Evolutionary conservation across 2,113 vertebrate species (phyloP).

Genomic region (Sorex araneus): DNA sequence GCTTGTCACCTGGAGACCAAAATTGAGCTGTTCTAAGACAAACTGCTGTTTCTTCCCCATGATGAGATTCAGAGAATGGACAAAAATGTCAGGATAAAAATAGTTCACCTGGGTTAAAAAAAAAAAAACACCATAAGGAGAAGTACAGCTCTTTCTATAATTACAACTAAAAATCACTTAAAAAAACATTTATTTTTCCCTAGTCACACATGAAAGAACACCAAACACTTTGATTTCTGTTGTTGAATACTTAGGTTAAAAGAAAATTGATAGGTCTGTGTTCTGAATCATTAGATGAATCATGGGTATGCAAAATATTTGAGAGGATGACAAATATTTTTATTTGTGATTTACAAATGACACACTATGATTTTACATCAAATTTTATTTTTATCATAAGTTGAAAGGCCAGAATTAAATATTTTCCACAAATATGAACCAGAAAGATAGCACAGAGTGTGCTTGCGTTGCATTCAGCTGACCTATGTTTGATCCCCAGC

Average conservation of each 20-base stretch:
- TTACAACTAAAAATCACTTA: conserved; percentile 86
- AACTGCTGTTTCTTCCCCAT: conserved; percentile 89
- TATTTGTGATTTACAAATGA: conserved; percentile 75
- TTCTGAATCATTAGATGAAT: conserved; percentile 71
- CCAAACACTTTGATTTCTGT: conserved; percentile 72
- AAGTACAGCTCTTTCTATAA: conserved; percentile 85
- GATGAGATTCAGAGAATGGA: conserved; percentile 89
- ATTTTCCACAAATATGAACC: neutral
- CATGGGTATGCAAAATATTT: conserved; percentile 70
- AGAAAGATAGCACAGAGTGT: too few relatives aligned
- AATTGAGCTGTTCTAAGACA: conserved; percentile 90
- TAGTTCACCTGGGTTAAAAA: conserved; percentile 81
- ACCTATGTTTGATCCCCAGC: too few relatives aligned
- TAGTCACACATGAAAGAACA: conserved; percentile 75
- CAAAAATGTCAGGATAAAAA: conserved; percentile 92
- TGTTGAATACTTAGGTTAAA: conserved; percentile 75
- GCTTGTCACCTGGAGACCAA: conserved; percentile 91
- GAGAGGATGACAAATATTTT: conserved; percentile 75
- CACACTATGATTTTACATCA: conserved; percentile 28
- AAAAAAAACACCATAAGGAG: conserved; percentile 78
- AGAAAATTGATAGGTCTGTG: conserved; percentile 68
- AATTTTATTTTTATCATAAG: neutral
- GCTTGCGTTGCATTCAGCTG: too few relatives aligned
- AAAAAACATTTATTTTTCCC: conserved; percentile 84
- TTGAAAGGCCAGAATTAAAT: neutral